Percentiles rank a stretch among this genome's conserved stretches.
These are phyloP conservation scores for Vipera ursinii DNA, from an alignment of 2,797 vertebrate genomes.

Conservation along the genomic window DNA sequence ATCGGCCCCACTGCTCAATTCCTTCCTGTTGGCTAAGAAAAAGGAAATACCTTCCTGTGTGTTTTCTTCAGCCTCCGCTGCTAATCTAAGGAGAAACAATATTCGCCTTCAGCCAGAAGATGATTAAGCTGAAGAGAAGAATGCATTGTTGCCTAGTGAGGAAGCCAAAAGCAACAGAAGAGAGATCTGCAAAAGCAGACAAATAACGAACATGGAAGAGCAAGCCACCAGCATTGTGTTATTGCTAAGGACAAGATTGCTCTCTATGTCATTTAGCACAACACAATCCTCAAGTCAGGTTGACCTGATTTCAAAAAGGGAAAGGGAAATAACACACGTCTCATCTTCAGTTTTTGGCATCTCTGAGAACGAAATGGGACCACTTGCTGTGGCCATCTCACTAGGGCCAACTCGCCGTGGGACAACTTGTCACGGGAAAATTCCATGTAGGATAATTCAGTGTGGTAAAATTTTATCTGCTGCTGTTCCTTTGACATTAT, in stretches of 20 bases:
- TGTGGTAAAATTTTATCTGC: not conserved
- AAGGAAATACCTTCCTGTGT: conserved; percentile 75
- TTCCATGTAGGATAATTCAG: not conserved
- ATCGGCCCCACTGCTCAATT: conserved; percentile 48
- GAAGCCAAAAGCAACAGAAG: conserved; percentile 73
- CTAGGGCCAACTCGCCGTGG: not conserved
- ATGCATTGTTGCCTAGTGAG: conserved; percentile 63
- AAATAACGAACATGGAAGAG: conserved; percentile 46
- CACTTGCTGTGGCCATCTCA: not conserved
- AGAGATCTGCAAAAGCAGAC: conserved; percentile 55
- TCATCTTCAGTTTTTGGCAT: not conserved
- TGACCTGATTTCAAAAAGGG: not conserved
- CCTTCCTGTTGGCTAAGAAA: conserved; percentile 68
- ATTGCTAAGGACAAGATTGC: not conserved
- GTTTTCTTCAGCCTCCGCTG: conserved; percentile 70
- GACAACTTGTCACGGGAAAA: not conserved
- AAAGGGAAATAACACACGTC: not conserved
- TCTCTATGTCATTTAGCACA: not conserved
- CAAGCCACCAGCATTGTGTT: not conserved
- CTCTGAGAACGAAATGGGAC: not conserved
- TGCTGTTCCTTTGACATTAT: not conserved
- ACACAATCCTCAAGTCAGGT: no score
- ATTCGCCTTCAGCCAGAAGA: conserved; percentile 63
- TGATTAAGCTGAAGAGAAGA: conserved; percentile 72
- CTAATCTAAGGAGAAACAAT: conserved; percentile 73